A percentile compares a stretch with the other conserved stretches of the same genome.
These are phyloP conservation scores for Channa argus DNA, from an alignment of 2,113 vertebrate species.

Conservation along the genomic window DNA sequence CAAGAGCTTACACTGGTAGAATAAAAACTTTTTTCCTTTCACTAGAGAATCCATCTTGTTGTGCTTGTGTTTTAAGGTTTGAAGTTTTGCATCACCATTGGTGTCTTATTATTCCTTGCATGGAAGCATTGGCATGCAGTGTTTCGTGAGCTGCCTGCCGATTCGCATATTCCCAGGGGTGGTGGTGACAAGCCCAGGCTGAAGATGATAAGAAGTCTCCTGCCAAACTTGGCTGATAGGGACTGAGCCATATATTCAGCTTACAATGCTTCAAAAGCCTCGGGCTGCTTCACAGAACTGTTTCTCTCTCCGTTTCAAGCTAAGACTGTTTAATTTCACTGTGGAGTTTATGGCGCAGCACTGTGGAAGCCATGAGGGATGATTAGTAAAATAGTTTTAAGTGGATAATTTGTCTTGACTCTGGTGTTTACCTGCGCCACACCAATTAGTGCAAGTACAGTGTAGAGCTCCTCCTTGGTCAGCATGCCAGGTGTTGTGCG, in stretches of 20 bases:
- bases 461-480: slow-evolving; percentile 96
- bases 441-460: slow-evolving; percentile 94
- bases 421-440: slow-evolving; percentile 89
- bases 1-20: not conserved
- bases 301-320: slow-evolving; percentile 23
- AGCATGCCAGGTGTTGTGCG: slow-evolving; percentile 96
- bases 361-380: not conserved
- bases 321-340: slow-evolving; percentile 24
- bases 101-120: slow-evolving; percentile 61
- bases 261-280: slow-evolving; percentile 40
- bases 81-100: slow-evolving; percentile 68
- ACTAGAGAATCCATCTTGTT: slow-evolving; percentile 38
- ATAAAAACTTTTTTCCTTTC: slow-evolving; percentile 20
- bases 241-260: slow-evolving; percentile 38
- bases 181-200: slow-evolving; percentile 46
- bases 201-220: slow-evolving; percentile 68
- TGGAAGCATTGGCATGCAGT: slow-evolving; percentile 38
- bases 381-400: slow-evolving; percentile 39
- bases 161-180: slow-evolving; percentile 59
- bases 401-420: slow-evolving; percentile 40
- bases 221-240: slow-evolving; percentile 55
- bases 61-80: slow-evolving; percentile 41
- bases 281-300: slow-evolving; percentile 21
- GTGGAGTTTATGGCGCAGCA: slow-evolving; percentile 13
- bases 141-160: slow-evolving; percentile 64